Evolutionary conservation across 2,888 invertebrate genomes (phyloP).

Genomic region (Zeuzera pyrina): DNA sequence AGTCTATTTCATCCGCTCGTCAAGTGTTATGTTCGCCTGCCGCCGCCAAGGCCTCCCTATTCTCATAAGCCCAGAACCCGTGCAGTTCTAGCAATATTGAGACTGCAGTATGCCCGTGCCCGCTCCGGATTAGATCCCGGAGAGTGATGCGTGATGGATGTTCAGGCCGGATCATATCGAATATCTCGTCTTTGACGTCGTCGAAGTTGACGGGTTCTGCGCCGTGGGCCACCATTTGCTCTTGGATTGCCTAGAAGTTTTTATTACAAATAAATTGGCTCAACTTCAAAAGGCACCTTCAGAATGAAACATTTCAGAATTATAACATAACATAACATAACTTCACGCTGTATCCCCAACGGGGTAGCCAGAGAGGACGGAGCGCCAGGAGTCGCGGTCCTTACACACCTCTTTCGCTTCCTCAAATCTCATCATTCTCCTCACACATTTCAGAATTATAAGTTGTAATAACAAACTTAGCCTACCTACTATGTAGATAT

Average conservation of each 20-base stretch:
- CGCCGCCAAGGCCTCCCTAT: slow-evolving; percentile 85
- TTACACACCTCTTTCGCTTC: too few relatives aligned
- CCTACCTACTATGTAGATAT: too few relatives aligned
- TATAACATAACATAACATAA: too few relatives aligned
- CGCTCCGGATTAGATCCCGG: slow-evolving; percentile 87
- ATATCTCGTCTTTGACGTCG: slow-evolving; percentile 97
- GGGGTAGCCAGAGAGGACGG: too few relatives aligned
- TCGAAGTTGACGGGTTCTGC: slow-evolving; percentile 94
- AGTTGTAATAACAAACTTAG: too few relatives aligned
- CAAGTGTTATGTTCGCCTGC: slow-evolving; percentile 75
- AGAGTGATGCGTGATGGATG: slow-evolving; percentile 89
- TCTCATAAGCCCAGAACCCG: slow-evolving; percentile 98
- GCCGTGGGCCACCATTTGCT: slow-evolving; percentile 89
- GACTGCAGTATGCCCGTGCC: slow-evolving; percentile 94
- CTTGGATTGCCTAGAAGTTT: slow-evolving; percentile 84
- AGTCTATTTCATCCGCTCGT: slow-evolving; percentile 9
- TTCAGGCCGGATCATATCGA: slow-evolving; percentile 96
- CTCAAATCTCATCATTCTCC: too few relatives aligned
- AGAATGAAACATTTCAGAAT: too few relatives aligned
- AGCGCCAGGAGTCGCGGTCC: too few relatives aligned
- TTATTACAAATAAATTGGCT: too few relatives aligned
- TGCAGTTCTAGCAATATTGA: slow-evolving; percentile 96
- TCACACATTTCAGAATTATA: too few relatives aligned
- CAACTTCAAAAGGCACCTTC: too few relatives aligned
- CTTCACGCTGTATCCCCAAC: too few relatives aligned